These are phyloP conservation scores for Bombyx huttoni DNA, from an alignment of 2,888 invertebrate species.

Conservation along the genomic window DNA sequence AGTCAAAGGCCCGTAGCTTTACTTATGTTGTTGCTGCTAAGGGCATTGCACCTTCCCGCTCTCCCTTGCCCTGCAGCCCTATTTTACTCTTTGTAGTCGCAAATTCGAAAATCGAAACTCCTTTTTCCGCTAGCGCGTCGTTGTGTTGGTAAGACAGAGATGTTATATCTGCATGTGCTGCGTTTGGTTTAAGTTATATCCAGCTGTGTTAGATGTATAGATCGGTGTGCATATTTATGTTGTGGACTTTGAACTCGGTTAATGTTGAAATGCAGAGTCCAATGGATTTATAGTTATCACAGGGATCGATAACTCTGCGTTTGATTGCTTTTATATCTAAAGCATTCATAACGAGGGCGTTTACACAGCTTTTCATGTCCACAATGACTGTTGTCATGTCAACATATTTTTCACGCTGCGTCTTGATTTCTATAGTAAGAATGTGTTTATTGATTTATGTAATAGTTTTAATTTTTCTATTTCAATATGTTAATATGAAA, in stretches of 20 bases:
- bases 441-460: background rate
- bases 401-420: constrained; percentile 4
- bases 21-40: constrained; percentile 50
- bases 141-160: constrained; percentile 54
- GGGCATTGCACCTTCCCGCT: constrained; percentile 67
- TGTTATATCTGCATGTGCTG: constrained; percentile 42
- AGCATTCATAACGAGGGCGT: constrained; percentile 21
- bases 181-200: constrained; percentile 47
- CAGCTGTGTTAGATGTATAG: constrained; percentile 52
- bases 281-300: constrained; percentile 36
- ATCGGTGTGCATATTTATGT: constrained; percentile 48
- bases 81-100: constrained; percentile 55
- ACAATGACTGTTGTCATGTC: constrained; percentile 3
- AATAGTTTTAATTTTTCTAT: constrained; percentile 3
- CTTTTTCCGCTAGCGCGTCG: constrained; percentile 36
- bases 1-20: constrained; percentile 61
- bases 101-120: constrained; percentile 41
- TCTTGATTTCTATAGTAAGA: background rate
- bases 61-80: constrained; percentile 71
- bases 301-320: constrained; percentile 37
- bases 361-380: constrained; percentile 6
- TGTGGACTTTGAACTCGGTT: constrained; percentile 66
- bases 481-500: constrained; percentile 5
- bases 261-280: constrained; percentile 52
- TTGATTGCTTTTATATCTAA: constrained; percentile 19